A percentile compares a stretch with the other conserved stretches of the same genome.
Evolutionary conservation across 64 coral and sea anemone species (phyloP).

Genomic region (Catalaphyllia jardinei): DNA sequence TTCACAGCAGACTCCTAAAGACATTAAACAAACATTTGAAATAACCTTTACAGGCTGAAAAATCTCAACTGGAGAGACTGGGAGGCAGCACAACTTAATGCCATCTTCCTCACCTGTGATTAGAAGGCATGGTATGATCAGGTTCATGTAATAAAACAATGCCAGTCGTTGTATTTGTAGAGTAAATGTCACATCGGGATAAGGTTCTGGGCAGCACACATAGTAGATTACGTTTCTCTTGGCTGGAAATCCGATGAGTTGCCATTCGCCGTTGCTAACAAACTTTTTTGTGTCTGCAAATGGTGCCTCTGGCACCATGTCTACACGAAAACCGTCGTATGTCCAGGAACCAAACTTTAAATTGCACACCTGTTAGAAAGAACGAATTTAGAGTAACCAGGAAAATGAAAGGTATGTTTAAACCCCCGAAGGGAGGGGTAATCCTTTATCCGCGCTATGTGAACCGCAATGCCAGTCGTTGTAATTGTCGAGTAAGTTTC

Average conservation of each 20-base stretch:
- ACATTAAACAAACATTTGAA: background rate
- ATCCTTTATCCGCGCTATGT: too few relatives aligned
- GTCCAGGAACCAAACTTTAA: constrained; percentile 86
- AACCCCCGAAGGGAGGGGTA: too few relatives aligned
- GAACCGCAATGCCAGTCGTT: too few relatives aligned
- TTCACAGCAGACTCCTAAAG: too few relatives aligned
- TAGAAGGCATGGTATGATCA: constrained; percentile 85
- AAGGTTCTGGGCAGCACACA: constrained; percentile 74
- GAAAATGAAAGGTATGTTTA: background rate
- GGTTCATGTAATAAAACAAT: constrained; percentile 82
- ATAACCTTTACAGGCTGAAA: background rate
- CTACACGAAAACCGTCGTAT: constrained; percentile 66
- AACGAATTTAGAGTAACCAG: too few relatives aligned
- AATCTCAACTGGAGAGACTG: too few relatives aligned
- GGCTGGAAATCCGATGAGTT: constrained; percentile 62
- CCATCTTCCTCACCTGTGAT: constrained; percentile 66
- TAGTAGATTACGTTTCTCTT: constrained; percentile 65
- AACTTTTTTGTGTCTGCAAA: constrained; percentile 69
- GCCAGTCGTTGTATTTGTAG: constrained; percentile 66
- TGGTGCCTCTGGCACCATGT: constrained; percentile 52
- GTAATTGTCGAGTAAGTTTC: too few relatives aligned
- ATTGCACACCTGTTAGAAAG: constrained; percentile 61
- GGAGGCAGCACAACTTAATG: background rate
- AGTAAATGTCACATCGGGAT: constrained; percentile 85
- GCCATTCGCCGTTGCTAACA: constrained; percentile 83